Percentiles rank a stretch among this genome's conserved stretches.
Evolutionary conservation across 2,888 invertebrate species (phyloP).

Genomic region (Euzophera pinguis): DNA sequence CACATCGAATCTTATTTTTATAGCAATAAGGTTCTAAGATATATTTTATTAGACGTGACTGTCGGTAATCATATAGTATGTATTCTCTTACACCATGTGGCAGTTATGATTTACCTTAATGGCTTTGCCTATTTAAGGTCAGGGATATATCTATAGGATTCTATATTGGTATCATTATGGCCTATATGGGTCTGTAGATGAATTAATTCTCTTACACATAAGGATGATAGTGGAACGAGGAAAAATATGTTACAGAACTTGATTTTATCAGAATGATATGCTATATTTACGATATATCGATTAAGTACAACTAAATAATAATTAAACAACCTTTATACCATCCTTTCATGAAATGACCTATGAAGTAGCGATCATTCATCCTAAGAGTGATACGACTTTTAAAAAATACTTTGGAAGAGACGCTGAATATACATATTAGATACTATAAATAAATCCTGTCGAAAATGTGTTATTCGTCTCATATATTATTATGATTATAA

Average conservation of each 20-base stretch:
- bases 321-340: neutral
- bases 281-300: neutral
- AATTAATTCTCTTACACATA: neutral
- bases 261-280: neutral
- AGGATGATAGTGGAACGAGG: neutral
- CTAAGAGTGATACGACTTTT: no score
- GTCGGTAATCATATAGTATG: neutral
- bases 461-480: neutral
- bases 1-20: neutral
- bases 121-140: conserved; percentile 6
- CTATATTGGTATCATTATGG: conserved; percentile 3
- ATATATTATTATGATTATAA: neutral
- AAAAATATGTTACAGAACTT: neutral
- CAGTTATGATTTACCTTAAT: conserved; percentile 9
- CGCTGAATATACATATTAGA: no score
- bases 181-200: conserved; percentile 6
- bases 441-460: neutral
- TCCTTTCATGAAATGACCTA: no score
- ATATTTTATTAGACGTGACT: neutral
- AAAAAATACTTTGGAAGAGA: neutral
- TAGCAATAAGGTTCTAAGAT: neutral
- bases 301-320: neutral
- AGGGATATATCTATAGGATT: conserved; percentile 4
- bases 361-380: no score
- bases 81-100: neutral